These are phyloP conservation scores for Porphyrio hochstetteri DNA, from an alignment of 2,113 vertebrate genomes.

Conservation along the genomic window DNA sequence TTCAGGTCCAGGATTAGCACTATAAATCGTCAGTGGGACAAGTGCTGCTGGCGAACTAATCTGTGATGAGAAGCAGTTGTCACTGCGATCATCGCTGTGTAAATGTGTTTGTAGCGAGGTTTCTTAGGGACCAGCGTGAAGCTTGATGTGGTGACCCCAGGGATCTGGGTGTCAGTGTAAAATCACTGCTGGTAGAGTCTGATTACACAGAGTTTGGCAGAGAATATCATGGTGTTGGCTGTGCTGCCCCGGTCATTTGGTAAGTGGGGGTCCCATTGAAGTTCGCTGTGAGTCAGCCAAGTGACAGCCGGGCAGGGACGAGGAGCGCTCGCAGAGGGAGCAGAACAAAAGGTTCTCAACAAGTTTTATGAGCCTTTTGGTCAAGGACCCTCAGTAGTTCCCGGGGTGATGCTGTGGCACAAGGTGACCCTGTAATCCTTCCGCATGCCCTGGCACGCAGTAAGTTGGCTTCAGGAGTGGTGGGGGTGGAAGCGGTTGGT, in stretches of 20 bases:
- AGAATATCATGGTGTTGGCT: rapidly evolving
- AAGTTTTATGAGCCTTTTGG: background rate
- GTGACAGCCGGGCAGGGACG: background rate
- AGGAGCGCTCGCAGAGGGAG: too few relatives aligned
- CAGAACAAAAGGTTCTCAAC: too few relatives aligned
- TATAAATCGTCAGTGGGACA: background rate
- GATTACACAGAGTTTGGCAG: background rate
- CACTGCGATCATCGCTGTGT: background rate
- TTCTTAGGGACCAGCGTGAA: background rate
- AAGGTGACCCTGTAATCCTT: background rate
- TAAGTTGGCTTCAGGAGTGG: background rate
- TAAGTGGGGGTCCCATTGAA: background rate
- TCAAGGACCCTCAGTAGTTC: background rate
- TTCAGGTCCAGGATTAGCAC: background rate
- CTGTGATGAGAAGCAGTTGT: background rate
- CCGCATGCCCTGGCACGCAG: background rate
- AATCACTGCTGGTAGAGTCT: background rate
- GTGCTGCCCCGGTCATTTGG: background rate
- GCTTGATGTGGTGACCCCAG: background rate
- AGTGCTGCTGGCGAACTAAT: background rate
- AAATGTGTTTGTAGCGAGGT: background rate
- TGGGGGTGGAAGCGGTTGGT: background rate
- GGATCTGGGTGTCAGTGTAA: background rate
- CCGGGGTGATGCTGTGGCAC: background rate
- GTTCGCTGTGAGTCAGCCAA: background rate